These are phyloP conservation scores for Andrena chrysosceles DNA, from an alignment of 2,888 invertebrate species.

Conservation along the genomic window DNA sequence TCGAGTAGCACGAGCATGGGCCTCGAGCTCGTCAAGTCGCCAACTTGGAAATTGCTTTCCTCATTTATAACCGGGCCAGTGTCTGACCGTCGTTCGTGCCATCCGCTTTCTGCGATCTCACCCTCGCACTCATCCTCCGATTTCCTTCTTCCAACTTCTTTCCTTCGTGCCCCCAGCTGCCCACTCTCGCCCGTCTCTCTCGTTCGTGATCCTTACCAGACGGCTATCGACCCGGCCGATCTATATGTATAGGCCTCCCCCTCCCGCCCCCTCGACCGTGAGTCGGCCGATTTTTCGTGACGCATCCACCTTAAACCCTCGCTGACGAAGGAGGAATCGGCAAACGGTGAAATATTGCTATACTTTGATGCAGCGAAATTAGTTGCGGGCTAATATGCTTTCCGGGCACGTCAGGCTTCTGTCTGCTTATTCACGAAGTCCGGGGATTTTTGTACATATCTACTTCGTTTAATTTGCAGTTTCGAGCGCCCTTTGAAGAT, in stretches of 20 bases:
- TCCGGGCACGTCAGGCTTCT: slow-evolving; percentile 12
- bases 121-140: slow-evolving; percentile 51
- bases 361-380: slow-evolving; percentile 39
- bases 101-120: slow-evolving; percentile 69
- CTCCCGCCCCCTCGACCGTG: slow-evolving; percentile 46
- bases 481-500: background rate
- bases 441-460: background rate
- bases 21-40: slow-evolving; percentile 77
- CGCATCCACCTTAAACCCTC: slow-evolving; percentile 41
- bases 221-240: slow-evolving; percentile 67
- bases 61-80: slow-evolving; percentile 81
- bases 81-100: slow-evolving; percentile 73
- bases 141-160: slow-evolving; percentile 55
- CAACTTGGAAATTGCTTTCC: slow-evolving; percentile 82
- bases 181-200: slow-evolving; percentile 12
- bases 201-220: slow-evolving; percentile 28
- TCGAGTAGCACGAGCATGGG: slow-evolving; percentile 59
- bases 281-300: slow-evolving; percentile 73
- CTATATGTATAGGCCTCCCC: slow-evolving; percentile 61
- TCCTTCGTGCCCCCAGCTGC: slow-evolving; percentile 20
- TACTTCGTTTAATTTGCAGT: background rate
- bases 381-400: slow-evolving; percentile 26
- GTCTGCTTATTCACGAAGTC: background rate
- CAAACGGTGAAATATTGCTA: slow-evolving; percentile 49
- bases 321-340: slow-evolving; percentile 34